phyloP scores from a whole-genome alignment of 2,888 invertebrate species.

The Lacanobia oleracea region DNA sequence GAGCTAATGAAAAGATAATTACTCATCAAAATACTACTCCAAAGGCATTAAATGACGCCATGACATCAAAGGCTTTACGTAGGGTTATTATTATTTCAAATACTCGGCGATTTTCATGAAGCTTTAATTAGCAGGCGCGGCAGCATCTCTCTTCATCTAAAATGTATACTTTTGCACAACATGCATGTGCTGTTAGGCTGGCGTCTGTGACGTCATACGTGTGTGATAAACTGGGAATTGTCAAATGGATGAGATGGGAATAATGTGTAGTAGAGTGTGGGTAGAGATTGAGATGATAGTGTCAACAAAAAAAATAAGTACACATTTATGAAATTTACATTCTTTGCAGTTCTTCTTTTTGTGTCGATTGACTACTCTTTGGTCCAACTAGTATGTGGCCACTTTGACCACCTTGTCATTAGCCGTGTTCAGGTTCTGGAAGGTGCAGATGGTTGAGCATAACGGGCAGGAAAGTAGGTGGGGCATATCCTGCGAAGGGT shows the following conservation, averaged over 20 bases:
- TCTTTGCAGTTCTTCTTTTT: not conserved
- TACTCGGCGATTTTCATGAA: constrained; percentile 56
- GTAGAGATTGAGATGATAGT: not conserved
- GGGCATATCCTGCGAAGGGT: too few relatives aligned
- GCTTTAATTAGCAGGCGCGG: constrained; percentile 56
- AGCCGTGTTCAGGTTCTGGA: too few relatives aligned
- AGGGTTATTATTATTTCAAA: constrained; percentile 61
- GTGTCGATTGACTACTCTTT: too few relatives aligned
- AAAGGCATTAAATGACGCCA: constrained; percentile 50
- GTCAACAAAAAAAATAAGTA: not conserved
- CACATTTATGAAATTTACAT: not conserved
- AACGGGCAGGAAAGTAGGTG: too few relatives aligned
- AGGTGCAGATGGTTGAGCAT: too few relatives aligned
- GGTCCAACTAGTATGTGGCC: too few relatives aligned
- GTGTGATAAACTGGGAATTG: constrained; percentile 39
- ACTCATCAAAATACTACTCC: constrained; percentile 53
- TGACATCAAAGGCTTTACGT: constrained; percentile 56
- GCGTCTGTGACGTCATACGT: constrained; percentile 30
- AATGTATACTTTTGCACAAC: constrained; percentile 60
- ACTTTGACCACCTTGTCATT: too few relatives aligned
- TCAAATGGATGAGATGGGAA: constrained; percentile 13
- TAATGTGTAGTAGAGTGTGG: not conserved
- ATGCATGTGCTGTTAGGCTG: constrained; percentile 46
- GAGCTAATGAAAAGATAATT: constrained; percentile 61
- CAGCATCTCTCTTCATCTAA: constrained; percentile 49